Conservation (phyloP, 2,113 vertebrate species). For the Pteropus alecto region DNA sequence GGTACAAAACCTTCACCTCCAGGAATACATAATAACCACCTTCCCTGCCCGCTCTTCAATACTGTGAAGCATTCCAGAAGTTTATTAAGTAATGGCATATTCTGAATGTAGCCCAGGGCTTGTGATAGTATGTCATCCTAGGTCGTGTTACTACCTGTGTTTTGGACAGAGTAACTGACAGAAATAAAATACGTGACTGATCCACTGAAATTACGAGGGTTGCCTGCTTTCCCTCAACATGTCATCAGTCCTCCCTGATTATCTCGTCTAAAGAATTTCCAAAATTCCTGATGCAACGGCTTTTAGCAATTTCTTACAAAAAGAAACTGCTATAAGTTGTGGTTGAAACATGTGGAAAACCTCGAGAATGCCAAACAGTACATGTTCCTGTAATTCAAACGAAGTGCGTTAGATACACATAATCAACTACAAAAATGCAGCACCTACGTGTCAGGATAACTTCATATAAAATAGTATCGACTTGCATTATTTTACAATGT, state of each 20-base stretch:
- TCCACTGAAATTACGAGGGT: constrained; percentile 54
- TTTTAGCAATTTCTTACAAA: constrained; percentile 45
- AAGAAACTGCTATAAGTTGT: background rate
- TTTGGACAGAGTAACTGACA: constrained; percentile 60
- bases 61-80: constrained; percentile 72
- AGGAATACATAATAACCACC: background rate
- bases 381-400: background rate
- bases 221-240: constrained; percentile 52
- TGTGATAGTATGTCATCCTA: constrained; percentile 70
- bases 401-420: background rate
- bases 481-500: background rate
- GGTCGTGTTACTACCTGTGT: constrained; percentile 79
- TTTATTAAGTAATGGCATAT: constrained; percentile 68
- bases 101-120: constrained; percentile 76
- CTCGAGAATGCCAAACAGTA: background rate
- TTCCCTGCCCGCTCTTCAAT: background rate
- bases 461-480: background rate
- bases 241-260: constrained; percentile 55
- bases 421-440: background rate
- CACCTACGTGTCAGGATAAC: background rate
- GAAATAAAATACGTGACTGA: constrained; percentile 67
- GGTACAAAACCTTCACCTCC: constrained; percentile 34
- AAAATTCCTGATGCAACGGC: constrained; percentile 55
- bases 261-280: constrained; percentile 68
- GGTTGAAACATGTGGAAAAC: background rate